phyloP scores from a whole-genome alignment of 2,888 invertebrate species.

The Chelonus formosanus region DNA sequence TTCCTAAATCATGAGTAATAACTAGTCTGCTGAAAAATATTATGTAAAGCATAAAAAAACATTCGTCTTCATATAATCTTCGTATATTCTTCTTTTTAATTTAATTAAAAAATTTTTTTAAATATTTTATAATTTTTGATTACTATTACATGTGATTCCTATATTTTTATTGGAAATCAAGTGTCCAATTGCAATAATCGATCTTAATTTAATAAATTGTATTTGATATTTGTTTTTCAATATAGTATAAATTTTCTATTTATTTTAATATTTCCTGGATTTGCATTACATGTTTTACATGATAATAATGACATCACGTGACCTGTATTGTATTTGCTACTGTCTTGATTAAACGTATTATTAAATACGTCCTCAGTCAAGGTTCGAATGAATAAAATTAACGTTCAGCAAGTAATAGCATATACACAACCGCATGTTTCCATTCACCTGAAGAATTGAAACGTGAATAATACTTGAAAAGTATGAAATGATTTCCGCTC shows the following conservation, averaged over 20 bases:
- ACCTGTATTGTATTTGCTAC: constrained; percentile 15
- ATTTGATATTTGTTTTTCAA: no score
- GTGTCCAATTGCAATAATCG: no score
- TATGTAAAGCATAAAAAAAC: neutral
- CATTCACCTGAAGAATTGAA: neutral
- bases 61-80: constrained; percentile 2
- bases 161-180: no score
- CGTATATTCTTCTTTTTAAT: neutral
- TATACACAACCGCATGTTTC: constrained; percentile 1
- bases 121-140: neutral
- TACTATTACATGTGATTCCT: no score
- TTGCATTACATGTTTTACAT: constrained; percentile 10
- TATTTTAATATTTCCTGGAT: neutral
- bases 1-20: constrained; percentile 7
- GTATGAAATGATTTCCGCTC: neutral
- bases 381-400: constrained; percentile 16
- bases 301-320: constrained; percentile 23
- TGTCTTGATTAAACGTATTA: constrained; percentile 1
- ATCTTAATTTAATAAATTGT: no score
- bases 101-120: neutral
- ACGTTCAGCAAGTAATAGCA: constrained; percentile 4
- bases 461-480: no score
- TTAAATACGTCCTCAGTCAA: constrained; percentile 13
- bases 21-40: constrained; percentile 13
- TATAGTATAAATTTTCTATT: neutral